Conservation (phyloP, 2,797 vertebrate species). For the Simalia tracyae region DNA sequence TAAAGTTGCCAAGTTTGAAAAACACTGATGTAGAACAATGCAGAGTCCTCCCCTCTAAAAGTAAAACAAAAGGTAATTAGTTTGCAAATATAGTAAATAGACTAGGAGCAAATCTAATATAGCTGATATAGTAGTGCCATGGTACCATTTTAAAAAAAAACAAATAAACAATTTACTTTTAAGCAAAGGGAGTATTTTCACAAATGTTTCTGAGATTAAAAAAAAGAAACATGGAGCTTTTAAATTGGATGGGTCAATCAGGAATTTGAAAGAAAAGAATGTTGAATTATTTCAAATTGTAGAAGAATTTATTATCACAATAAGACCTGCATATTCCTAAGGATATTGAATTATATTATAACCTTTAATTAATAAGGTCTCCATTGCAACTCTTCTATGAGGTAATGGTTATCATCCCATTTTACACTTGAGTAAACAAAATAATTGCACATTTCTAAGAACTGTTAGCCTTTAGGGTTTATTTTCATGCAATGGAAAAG, state of each 20-base stretch:
- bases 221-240: conserved; percentile 1
- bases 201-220: not conserved
- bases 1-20: not conserved
- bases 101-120: not conserved
- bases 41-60: not conserved
- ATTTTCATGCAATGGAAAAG: not conserved
- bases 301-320: not conserved
- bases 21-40: not conserved
- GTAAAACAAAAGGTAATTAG: not conserved
- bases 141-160: conserved; percentile 1
- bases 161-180: conserved; percentile 10
- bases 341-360: not conserved
- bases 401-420: conserved; percentile 9
- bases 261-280: not conserved
- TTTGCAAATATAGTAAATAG: conserved; percentile 3
- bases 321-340: conserved; percentile 1
- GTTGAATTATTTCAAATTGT: not conserved
- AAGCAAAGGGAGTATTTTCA: conserved; percentile 3
- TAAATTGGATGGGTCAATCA: not conserved
- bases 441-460: conserved; percentile 11
- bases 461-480: not conserved
- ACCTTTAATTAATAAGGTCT: conserved; percentile 20
- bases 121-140: not conserved
- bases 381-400: conserved; percentile 4
- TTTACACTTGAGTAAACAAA: conserved; percentile 29